Evolutionary conservation across 2,797 vertebrate genomes (phyloP).

Genomic region (Eleutherodactylus coqui): DNA sequence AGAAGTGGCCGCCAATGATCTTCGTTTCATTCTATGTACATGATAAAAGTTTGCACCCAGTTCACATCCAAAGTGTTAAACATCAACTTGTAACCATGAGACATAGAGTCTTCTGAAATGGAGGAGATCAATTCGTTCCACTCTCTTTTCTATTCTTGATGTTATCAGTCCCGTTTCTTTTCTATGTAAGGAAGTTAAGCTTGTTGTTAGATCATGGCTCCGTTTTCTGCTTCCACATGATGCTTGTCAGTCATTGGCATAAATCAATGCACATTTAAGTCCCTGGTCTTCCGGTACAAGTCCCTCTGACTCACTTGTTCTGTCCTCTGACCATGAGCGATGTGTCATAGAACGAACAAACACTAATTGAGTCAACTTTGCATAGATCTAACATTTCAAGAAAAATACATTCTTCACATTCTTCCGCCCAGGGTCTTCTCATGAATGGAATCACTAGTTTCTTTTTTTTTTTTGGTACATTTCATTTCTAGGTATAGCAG

Average conservation of each 20-base stretch:
- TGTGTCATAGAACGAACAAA: slow-evolving; percentile 12
- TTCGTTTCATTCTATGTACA: neutral
- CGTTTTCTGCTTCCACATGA: slow-evolving; percentile 26
- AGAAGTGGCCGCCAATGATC: neutral
- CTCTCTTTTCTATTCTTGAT: neutral
- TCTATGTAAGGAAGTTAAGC: slow-evolving; percentile 1
- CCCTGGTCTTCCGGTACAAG: slow-evolving; percentile 30
- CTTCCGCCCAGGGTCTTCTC: neutral
- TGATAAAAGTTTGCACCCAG: neutral
- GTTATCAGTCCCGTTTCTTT: neutral
- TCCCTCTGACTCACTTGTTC: slow-evolving; percentile 26
- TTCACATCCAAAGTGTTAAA: slow-evolving; percentile 17
- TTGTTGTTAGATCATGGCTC: slow-evolving; percentile 25
- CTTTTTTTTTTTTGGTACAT: neutral
- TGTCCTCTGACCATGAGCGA: neutral
- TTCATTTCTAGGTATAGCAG: neutral
- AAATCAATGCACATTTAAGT: slow-evolving; percentile 3
- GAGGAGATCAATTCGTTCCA: neutral
- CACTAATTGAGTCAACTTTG: neutral
- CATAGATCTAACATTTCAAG: neutral
- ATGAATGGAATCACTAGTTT: neutral
- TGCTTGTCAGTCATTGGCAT: slow-evolving; percentile 36
- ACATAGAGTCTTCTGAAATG: neutral
- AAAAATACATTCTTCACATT: neutral
- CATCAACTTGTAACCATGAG: neutral